phyloP scores from a whole-genome alignment of 2,797 vertebrate genomes.

The Eulemur coronatus region DNA sequence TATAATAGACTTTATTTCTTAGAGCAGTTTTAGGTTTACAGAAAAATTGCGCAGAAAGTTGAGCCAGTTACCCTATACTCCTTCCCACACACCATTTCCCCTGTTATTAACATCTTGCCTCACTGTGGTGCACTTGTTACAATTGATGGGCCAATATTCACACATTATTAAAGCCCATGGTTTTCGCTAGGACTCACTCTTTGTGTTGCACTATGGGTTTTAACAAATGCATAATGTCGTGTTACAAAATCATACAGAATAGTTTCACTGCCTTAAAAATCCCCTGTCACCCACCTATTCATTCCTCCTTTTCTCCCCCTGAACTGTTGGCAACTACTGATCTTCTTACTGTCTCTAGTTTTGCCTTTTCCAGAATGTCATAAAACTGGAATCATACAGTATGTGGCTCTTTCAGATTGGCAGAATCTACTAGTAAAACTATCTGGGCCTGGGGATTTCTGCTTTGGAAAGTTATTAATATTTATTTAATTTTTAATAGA shows the following conservation, averaged over 20 bases:
- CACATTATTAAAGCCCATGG: background rate
- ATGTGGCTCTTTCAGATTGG: background rate
- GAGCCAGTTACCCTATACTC: background rate
- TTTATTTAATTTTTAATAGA: background rate
- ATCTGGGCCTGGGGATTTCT: background rate
- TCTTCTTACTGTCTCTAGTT: background rate
- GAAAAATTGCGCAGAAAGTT: background rate
- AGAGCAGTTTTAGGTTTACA: background rate
- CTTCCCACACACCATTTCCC: background rate
- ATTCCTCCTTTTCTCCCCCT: background rate
- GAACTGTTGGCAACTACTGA: background rate
- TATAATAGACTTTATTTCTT: background rate
- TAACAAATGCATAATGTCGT: background rate
- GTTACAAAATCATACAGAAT: background rate
- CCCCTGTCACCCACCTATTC: no score
- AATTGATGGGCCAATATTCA: background rate
- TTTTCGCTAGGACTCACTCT: background rate
- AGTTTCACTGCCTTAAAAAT: background rate
- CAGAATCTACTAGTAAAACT: background rate
- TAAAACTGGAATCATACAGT: background rate
- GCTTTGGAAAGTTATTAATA: background rate
- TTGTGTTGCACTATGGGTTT: background rate
- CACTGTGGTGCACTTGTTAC: background rate
- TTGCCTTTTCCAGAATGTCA: background rate
- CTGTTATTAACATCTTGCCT: background rate